Base-by-base conservation (phyloP, 2,888 invertebrate genomes). In the Trachelus tabidus region DNA sequence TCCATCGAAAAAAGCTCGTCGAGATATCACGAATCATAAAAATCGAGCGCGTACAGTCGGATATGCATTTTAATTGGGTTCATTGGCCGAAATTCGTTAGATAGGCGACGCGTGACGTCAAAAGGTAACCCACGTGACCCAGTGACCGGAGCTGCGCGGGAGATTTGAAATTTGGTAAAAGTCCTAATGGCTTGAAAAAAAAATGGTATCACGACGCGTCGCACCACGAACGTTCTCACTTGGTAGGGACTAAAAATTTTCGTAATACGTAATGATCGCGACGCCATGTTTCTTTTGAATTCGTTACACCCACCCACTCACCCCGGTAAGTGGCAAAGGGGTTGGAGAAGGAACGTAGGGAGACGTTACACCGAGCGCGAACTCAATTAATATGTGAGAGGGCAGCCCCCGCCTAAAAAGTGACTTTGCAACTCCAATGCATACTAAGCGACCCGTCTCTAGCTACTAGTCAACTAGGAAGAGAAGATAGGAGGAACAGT, bases 361-460 rank as follows among this genome's bases (percentile, higher is more conserved):
- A 34, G 1, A 69, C n/a, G 12, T 71, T 56, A 56, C 6, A 56
- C 9, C 9, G 6, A 75, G 75, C 73, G 76, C 71, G 74, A 12
- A 83, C 83, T 89, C 85, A 83, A 89, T 88, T 89, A 88, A 87
- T 87, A 87, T 83, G 87, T 86, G 86, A 85, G 82, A 83, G 23
- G 9, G 85, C 80, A 83, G 80, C 56, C 80, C 84, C 84, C 86
- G 83, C 84, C 87, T 89, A 90, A 90, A 90, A 89, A 89, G 89
- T 90, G 88, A 90, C 89, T 90, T 89, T 87, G 88, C 86, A 90
- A 90, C 87, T 91, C 85, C 90, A 90, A 91, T 90, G 91, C 91
- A 91, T 91, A 91, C 90, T 90, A 91, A 91, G 90, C 89, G 87
- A 89, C 86, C 88, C 84, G 83, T 83, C 82, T 81, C 77, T 74